These are phyloP conservation scores for Microtus pennsylvanicus DNA, from an alignment of 2,113 vertebrate species.

Conservation along the genomic window DNA sequence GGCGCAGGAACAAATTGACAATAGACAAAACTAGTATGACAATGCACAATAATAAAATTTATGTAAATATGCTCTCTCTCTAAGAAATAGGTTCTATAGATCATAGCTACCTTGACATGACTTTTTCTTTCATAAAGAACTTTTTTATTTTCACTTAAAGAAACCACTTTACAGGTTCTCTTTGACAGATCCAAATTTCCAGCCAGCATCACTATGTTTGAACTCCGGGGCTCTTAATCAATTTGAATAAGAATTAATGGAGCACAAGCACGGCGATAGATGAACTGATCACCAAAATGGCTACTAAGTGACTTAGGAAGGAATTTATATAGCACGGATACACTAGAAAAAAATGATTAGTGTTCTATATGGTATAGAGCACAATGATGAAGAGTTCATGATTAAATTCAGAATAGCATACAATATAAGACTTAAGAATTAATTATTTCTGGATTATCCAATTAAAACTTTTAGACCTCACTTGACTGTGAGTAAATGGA, in stretches of 20 bases:
- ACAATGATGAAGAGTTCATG: background rate
- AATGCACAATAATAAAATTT: background rate
- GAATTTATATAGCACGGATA: background rate
- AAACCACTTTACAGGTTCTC: background rate
- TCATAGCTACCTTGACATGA: background rate
- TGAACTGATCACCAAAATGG: background rate
- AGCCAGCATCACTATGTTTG: background rate
- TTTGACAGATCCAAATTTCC: background rate
- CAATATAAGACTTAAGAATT: background rate
- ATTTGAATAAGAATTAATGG: background rate
- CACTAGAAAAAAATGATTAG: background rate
- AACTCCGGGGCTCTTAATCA: background rate
- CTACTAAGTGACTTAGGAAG: background rate
- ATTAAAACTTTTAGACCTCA: background rate
- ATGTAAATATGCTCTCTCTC: background rate
- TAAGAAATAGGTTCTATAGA: background rate
- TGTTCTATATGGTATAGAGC: background rate
- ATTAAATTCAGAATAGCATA: background rate
- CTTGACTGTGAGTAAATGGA: background rate
- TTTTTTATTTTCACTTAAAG: background rate
- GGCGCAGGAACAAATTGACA: background rate
- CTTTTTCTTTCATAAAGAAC: background rate
- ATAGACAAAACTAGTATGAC: background rate
- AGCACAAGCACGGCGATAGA: background rate
- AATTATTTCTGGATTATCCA: background rate